Conservation (phyloP, 2,113 vertebrate species). For the Arvicanthis niloticus region DNA sequence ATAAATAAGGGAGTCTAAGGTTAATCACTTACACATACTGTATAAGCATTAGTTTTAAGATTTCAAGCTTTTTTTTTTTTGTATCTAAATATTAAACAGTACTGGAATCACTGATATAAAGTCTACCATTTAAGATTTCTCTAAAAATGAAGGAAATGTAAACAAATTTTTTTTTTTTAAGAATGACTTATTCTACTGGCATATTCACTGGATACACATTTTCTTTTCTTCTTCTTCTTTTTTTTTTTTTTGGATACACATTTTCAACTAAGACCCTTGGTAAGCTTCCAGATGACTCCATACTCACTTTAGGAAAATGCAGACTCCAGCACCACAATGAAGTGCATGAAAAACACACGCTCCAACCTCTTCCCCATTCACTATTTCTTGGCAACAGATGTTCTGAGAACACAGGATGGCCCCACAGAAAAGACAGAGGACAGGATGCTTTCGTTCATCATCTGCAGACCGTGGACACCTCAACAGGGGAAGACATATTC, state of each 20-base stretch:
- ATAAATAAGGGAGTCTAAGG: neutral
- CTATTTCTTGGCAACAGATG: slow-evolving; percentile 93
- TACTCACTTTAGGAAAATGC: slow-evolving; percentile 97
- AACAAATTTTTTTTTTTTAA: neutral
- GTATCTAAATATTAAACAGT: neutral
- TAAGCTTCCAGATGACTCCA: neutral
- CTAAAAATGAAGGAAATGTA: slow-evolving; percentile 43
- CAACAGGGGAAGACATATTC: slow-evolving; percentile 53
- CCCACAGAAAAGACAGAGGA: slow-evolving; percentile 97
- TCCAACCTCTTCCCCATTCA: slow-evolving; percentile 95
- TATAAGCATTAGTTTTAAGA: slow-evolving; percentile 27
- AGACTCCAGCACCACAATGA: slow-evolving; percentile 96
- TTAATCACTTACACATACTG: neutral
- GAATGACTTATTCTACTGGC: neutral
- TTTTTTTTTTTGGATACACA: neutral
- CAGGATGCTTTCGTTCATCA: slow-evolving; percentile 96
- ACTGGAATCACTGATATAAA: slow-evolving; percentile 34
- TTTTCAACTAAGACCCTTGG: slow-evolving; percentile 1
- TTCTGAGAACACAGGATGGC: slow-evolving; percentile 97
- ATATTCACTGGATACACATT: neutral
- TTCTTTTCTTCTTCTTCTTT: too few species aligned
- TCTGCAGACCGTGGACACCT: slow-evolving; percentile 96
- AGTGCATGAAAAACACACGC: slow-evolving; percentile 96
- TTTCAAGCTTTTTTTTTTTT: neutral
- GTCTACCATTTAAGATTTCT: slow-evolving; percentile 40